phyloP scores from a whole-genome alignment of 1,140 invertebrate genomes.

The Reticulitermes speratus region DNA sequence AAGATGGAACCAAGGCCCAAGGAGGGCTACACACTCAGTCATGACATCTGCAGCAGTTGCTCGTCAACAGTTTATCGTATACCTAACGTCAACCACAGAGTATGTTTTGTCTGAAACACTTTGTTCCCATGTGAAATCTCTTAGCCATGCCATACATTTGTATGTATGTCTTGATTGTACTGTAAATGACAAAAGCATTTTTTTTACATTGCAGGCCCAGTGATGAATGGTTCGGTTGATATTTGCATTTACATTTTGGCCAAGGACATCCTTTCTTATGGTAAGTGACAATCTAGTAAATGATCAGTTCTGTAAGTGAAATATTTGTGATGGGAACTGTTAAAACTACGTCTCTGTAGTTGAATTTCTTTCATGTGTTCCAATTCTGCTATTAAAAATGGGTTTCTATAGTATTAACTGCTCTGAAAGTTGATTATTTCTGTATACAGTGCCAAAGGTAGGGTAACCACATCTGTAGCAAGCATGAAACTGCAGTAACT shows the following conservation, averaged over 20 bases:
- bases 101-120: no score
- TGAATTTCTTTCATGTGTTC: neutral
- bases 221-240: no score
- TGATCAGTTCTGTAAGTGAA: neutral
- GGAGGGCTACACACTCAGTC: no score
- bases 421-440: neutral
- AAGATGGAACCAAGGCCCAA: no score
- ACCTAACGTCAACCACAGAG: no score
- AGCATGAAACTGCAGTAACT: slow-evolving; percentile 14
- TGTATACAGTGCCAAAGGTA: neutral
- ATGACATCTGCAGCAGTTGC: no score
- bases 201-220: no score
- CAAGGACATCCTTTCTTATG: neutral
- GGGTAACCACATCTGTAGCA: neutral
- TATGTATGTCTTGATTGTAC: no score
- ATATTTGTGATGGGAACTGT: neutral
- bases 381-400: neutral
- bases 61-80: no score
- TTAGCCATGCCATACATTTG: no score
- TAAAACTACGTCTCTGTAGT: neutral
- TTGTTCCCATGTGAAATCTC: no score
- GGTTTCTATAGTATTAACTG: neutral
- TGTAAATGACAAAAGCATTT: no score
- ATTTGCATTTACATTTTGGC: neutral
- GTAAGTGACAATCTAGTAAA: neutral